These are phyloP conservation scores for Nudaria mundana DNA, from an alignment of 2,888 invertebrate species.

Conservation along the genomic window DNA sequence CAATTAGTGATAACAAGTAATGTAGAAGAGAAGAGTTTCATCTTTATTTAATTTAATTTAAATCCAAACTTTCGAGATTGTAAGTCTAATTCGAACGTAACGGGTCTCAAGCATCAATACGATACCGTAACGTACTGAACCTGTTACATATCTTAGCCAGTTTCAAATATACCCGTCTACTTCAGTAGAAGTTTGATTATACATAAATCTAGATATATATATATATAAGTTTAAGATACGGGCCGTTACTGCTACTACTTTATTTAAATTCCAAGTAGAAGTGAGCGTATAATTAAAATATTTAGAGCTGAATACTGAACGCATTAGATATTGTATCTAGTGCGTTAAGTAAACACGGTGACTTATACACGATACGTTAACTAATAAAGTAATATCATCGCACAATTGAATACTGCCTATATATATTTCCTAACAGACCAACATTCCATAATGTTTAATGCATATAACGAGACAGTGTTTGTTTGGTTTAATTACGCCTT, in stretches of 20 bases:
- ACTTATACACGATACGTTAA: conserved; percentile 8
- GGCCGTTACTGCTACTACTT: conserved; percentile 14
- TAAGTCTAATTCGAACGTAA: conserved; percentile 33
- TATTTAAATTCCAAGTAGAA: conserved; percentile 11
- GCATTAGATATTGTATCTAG: no score
- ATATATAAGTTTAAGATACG: no score
- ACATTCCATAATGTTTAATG: conserved; percentile 20
- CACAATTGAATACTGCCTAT: conserved; percentile 11
- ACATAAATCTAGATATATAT: no score
- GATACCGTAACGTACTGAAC: conserved; percentile 43
- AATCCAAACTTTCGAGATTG: conserved; percentile 8
- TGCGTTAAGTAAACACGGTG: no score
- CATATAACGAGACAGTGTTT: conserved; percentile 21
- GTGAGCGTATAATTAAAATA: conserved; percentile 6
- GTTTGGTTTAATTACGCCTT: conserved; percentile 31
- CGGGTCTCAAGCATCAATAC: conserved; percentile 25
- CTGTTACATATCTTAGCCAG: conserved; percentile 37
- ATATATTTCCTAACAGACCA: conserved; percentile 30
- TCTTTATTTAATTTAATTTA: no score
- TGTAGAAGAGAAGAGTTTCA: no score
- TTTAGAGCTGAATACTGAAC: not conserved
- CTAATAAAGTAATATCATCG: conserved; percentile 16
- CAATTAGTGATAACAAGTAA: no score
- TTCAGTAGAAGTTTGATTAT: conserved; percentile 22
- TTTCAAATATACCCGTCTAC: conserved; percentile 33